Evolutionary conservation across 2,113 vertebrate genomes (phyloP).

Genomic region (Kryptolebias marmoratus): DNA sequence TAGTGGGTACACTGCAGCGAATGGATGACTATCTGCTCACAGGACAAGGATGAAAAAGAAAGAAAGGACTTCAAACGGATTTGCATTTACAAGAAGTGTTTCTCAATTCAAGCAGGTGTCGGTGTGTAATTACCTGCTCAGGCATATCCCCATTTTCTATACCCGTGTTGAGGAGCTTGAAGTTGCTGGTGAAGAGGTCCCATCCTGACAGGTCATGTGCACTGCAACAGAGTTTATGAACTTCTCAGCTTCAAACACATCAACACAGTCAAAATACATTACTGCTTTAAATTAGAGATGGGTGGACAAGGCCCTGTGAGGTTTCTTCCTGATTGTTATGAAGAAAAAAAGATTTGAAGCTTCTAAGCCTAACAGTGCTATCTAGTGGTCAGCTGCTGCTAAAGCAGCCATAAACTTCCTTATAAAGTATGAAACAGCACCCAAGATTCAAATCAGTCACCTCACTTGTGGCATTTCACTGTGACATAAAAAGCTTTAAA

Average conservation of each 20-base stretch:
- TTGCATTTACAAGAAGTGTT: neutral
- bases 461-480: too few relatives aligned
- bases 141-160: slow-evolving; percentile 99
- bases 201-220: slow-evolving; percentile 97
- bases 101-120: too few relatives aligned
- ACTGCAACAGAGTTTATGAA: slow-evolving; percentile 74
- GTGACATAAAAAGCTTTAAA: too few relatives aligned
- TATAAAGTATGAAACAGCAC: too few relatives aligned
- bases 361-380: too few relatives aligned
- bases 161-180: slow-evolving; percentile 96
- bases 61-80: neutral
- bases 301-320: too few relatives aligned
- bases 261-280: rapidly evolving
- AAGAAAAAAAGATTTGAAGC: too few relatives aligned
- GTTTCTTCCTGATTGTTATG: too few relatives aligned
- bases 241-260: neutral
- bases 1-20: slow-evolving; percentile 99
- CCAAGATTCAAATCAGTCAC: too few relatives aligned
- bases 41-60: neutral
- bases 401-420: too few relatives aligned
- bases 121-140: slow-evolving; percentile 86
- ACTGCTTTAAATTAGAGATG: too few relatives aligned
- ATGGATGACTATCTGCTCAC: slow-evolving; percentile 94
- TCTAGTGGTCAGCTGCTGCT: too few relatives aligned
- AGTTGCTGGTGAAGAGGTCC: slow-evolving; percentile 98